phyloP scores from a whole-genome alignment of 1,140 invertebrate species.

The Drosophila santomea region DNA sequence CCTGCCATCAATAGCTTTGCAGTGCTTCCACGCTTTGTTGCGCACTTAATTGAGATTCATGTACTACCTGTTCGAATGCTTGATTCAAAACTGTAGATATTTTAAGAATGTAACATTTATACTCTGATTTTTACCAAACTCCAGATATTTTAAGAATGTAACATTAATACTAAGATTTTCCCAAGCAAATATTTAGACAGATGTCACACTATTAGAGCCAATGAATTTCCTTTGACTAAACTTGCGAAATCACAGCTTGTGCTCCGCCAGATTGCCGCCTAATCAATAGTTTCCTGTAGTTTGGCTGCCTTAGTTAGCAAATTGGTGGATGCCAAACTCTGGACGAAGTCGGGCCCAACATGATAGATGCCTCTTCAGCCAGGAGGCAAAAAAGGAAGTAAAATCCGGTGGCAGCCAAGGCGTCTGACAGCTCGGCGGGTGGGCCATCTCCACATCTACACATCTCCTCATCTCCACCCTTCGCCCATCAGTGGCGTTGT shows the following conservation, averaged over 20 bases:
- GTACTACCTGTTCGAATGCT: background rate
- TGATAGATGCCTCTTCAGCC: constrained; percentile 62
- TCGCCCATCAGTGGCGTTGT: constrained; percentile 51
- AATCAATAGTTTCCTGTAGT: constrained; percentile 45
- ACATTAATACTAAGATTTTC: background rate
- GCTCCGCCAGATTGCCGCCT: constrained; percentile 16
- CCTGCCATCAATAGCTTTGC: constrained; percentile 9
- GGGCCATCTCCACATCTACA: background rate
- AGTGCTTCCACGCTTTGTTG: constrained; percentile 9
- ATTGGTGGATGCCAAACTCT: constrained; percentile 27
- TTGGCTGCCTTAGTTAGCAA: constrained; percentile 17
- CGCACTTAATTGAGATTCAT: constrained; percentile 11
- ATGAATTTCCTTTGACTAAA: constrained; percentile 1
- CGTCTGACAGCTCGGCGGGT: constrained; percentile 75
- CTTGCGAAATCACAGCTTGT: constrained; percentile 19
- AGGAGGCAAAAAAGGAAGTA: constrained; percentile 7
- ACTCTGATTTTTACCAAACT: background rate
- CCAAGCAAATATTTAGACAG: background rate
- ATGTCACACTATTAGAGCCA: constrained; percentile 2
- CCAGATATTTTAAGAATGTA: background rate
- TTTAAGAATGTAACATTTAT: background rate
- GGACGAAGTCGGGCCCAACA: constrained; percentile 12
- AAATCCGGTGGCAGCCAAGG: constrained; percentile 56
- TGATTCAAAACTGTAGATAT: background rate
- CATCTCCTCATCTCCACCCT: background rate